A percentile compares a stretch with the other conserved stretches of the same genome.
phyloP scores from a whole-genome alignment of 2,888 invertebrate genomes.

The Lasiommata megera region DNA sequence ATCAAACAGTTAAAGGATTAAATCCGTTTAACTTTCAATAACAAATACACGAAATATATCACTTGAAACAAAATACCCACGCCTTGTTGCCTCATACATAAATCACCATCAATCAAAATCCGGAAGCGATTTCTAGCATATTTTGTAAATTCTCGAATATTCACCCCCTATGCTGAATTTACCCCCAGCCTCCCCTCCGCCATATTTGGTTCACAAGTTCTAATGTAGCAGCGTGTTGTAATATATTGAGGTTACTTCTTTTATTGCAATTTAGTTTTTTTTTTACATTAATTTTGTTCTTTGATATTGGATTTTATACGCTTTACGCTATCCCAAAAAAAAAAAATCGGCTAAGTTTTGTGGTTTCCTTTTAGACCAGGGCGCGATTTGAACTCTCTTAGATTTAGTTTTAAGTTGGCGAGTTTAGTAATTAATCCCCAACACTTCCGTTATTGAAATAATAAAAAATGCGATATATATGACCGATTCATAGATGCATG shows the following conservation, averaged over 20 bases:
- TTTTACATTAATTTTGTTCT: no score
- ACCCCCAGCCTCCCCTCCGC: conserved; percentile 13
- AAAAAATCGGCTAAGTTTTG: no score
- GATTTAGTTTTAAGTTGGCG: no score
- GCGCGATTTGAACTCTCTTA: no score
- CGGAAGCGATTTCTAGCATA: conserved; percentile 20
- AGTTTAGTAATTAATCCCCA: no score
- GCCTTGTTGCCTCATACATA: neutral
- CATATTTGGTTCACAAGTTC: conserved; percentile 42
- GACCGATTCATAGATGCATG: no score
- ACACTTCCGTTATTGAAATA: no score
- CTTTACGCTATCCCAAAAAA: no score
- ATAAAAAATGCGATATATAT: no score
- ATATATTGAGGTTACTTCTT: neutral
- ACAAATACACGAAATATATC: neutral
- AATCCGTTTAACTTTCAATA: neutral
- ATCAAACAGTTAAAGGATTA: neutral
- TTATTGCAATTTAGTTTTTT: neutral
- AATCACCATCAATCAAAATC: conserved; percentile 18
- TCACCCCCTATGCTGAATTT: neutral
- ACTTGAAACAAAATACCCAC: conserved; percentile 5
- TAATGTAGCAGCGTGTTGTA: conserved; percentile 37
- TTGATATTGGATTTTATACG: no score
- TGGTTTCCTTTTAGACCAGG: no score
- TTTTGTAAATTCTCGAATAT: conserved; percentile 29